phyloP scores from a whole-genome alignment of 2,888 invertebrate species.

The Phania funesta region DNA sequence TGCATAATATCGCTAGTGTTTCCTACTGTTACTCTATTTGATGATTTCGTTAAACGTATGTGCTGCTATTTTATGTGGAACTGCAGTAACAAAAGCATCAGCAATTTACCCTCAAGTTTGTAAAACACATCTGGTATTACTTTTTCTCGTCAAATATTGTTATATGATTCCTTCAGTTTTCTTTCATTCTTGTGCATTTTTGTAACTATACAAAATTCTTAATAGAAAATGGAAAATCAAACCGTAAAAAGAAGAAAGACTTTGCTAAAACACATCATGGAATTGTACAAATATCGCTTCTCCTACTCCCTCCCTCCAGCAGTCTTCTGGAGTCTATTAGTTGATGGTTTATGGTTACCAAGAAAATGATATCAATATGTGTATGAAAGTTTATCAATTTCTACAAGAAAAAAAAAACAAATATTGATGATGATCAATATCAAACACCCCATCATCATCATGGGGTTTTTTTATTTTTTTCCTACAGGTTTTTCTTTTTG shows the following conservation, averaged over 20 bases:
- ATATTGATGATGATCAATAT: conserved; percentile 31
- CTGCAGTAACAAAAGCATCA: background rate
- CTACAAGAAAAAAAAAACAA: conserved; percentile 28
- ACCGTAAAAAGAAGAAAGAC: background rate
- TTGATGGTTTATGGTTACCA: conserved; percentile 45
- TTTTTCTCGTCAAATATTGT: conserved; percentile 14
- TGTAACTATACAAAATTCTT: background rate
- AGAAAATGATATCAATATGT: conserved; percentile 59
- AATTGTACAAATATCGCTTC: no score
- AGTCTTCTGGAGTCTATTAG: background rate
- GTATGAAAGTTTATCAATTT: conserved; percentile 61
- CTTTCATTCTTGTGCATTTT: background rate
- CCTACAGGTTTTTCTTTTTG: background rate
- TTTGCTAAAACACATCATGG: no score
- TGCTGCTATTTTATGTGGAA: conserved; percentile 26
- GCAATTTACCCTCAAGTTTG: conserved; percentile 4
- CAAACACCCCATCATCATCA: background rate
- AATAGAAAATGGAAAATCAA: conserved; percentile 26
- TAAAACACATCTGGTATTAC: conserved; percentile 7
- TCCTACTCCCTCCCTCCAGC: background rate
- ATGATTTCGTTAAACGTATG: conserved; percentile 45
- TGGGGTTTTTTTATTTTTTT: background rate
- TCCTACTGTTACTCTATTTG: conserved; percentile 39
- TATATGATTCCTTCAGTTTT: background rate
- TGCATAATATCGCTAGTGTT: conserved; percentile 50